Evolutionary conservation across 1,140 invertebrate genomes (phyloP).

Genomic region (Drosophila santomea): DNA sequence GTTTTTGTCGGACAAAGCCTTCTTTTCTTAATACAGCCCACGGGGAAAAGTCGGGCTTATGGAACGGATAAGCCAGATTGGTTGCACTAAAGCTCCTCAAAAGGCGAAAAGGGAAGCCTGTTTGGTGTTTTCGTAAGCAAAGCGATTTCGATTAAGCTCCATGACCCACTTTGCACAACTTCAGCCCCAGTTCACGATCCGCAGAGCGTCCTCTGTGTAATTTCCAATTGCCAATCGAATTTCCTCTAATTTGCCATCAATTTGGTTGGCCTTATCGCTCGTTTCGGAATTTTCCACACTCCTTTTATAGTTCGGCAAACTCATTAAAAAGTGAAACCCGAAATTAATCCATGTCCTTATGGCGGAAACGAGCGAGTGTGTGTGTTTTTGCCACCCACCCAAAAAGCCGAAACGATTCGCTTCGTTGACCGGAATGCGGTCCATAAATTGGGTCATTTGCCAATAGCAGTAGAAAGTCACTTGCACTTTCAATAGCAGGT

Average conservation of each 20-base stretch:
- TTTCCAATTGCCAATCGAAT: constrained; percentile 56
- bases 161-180: constrained; percentile 43
- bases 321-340: constrained; percentile 69
- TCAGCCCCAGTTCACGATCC: neutral
- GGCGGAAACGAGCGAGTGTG: neutral
- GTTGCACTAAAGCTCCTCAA: neutral
- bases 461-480: constrained; percentile 73
- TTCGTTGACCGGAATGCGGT: constrained; percentile 70
- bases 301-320: constrained; percentile 27
- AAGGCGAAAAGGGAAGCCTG: neutral
- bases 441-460: constrained; percentile 81
- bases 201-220: constrained; percentile 4
- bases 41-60: constrained; percentile 20
- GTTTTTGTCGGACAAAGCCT: constrained; percentile 2
- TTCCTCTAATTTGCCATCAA: constrained; percentile 60
- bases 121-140: neutral
- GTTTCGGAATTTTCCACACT: constrained; percentile 27
- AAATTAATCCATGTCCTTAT: constrained; percentile 45
- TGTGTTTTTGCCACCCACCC: neutral
- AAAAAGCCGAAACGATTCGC: constrained; percentile 24
- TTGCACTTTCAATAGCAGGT: constrained; percentile 79
- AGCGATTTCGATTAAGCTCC: neutral
- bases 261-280: constrained; percentile 35
- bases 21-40: neutral
- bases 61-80: constrained; percentile 20